Evolutionary conservation across 2,888 invertebrate species (phyloP).

Genomic region (Achlya flavicornis): DNA sequence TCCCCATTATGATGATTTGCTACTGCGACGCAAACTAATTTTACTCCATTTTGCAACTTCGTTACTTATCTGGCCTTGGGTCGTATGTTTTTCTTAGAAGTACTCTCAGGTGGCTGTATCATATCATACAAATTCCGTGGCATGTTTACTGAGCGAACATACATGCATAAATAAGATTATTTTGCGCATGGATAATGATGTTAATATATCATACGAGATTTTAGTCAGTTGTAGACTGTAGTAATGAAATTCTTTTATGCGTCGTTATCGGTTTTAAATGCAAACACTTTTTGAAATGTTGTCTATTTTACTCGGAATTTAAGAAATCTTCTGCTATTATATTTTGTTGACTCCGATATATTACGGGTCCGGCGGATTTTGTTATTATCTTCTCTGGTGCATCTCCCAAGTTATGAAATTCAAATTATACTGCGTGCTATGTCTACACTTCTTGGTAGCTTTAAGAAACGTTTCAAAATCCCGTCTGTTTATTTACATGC

Average conservation of each 20-base stretch:
- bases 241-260: not conserved
- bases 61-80: slow-evolving; percentile 61
- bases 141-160: slow-evolving; percentile 45
- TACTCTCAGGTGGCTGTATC: slow-evolving; percentile 40
- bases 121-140: slow-evolving; percentile 59
- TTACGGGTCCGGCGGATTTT: not conserved
- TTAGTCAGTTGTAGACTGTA: not conserved
- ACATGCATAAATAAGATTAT: slow-evolving; percentile 14
- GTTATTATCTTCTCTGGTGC: not conserved
- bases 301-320: not conserved
- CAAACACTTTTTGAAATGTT: not conserved
- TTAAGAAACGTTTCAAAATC: no score
- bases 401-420: not conserved
- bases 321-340: not conserved
- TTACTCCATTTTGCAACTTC: slow-evolving; percentile 34
- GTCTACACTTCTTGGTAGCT: no score
- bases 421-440: not conserved
- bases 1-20: slow-evolving; percentile 8
- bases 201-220: not conserved
- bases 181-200: slow-evolving; percentile 6
- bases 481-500: not conserved
- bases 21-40: slow-evolving; percentile 28
- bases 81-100: slow-evolving; percentile 54
- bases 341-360: not conserved
- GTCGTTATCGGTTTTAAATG: not conserved